Base-by-base conservation (phyloP, 1,140 invertebrate species). In the Bombus balteatus region DNA sequence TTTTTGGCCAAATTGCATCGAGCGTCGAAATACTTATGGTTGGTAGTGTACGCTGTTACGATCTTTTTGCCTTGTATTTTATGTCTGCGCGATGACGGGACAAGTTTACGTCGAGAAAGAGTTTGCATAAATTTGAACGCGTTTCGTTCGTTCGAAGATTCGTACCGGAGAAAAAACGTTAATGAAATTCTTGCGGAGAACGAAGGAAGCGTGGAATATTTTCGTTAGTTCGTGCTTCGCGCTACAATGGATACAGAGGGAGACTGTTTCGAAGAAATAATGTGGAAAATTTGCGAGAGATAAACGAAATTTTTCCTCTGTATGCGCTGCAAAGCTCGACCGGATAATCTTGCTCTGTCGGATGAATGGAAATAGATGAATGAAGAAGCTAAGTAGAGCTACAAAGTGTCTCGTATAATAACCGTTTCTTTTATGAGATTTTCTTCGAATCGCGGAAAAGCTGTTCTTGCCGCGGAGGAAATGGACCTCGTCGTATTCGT, bases 391-490 rank as follows among this genome's bases (percentile, higher is more conserved):
- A 76, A 76, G 75, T 41, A 41, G 28, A 32, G 43, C 37, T 71
- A 71, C 53, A 79, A 71, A 84, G 75, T 79, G 75, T 59, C 39
- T 79, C 82, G n/a, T 77, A n/a, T 83, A 77, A 83, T 65, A 70
- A 34, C 8, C 43, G 9, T 70, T n/a, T 37, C 39, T 84, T 79
- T 57, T 41, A 71, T 37, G 25, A 72, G 83, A 79, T 80, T 80
- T 62, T 25, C 34, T 15, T 15, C 1, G 6, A 10, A 10, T 22
- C 53, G 34, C 28, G 43, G 25, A 43, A 32, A 28, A 43, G 41
- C 65, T 43, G 65, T n/a, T 78, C 82, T 70, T 43, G 10, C 2
- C 57, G 25, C 32, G 57, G 32, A 53, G 25, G 22, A 74, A 82
- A 65, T 34, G 34, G 41, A 72, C 18, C 15, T 37, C 4, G 59